A percentile compares a stretch with the other conserved stretches of the same genome.
These are phyloP conservation scores for Rhaphigaster nebulosa DNA, from an alignment of 2,888 invertebrate genomes.

Conservation along the genomic window DNA sequence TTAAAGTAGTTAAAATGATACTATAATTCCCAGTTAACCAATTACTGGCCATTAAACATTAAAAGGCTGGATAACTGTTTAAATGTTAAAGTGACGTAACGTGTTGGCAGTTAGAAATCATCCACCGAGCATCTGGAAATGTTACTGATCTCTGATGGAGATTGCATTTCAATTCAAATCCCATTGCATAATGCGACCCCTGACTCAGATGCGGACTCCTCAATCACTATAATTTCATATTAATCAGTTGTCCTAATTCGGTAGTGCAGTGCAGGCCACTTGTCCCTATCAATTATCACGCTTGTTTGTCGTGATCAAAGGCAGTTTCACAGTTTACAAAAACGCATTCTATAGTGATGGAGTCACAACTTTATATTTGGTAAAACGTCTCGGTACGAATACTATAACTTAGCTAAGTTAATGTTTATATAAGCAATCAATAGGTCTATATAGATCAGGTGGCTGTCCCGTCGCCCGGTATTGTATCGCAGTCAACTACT, in stretches of 20 bases:
- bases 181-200: background rate
- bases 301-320: background rate
- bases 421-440: no score
- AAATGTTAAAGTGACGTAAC: background rate
- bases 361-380: no score
- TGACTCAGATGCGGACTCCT: conserved; percentile 27
- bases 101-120: background rate
- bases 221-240: conserved; percentile 28
- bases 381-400: no score
- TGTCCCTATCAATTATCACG: conserved; percentile 21
- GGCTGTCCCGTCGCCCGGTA: no score
- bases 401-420: no score
- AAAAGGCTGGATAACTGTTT: background rate
- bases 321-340: background rate
- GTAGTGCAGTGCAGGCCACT: conserved; percentile 3
- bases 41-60: no score
- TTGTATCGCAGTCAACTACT: no score
- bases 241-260: conserved; percentile 43
- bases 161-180: background rate
- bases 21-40: no score
- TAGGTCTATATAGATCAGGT: no score
- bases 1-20: no score
- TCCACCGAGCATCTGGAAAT: background rate
- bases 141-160: background rate
- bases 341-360: background rate